Conservation (phyloP, 2,888 invertebrate species). For the Cephalotes varians region DNA sequence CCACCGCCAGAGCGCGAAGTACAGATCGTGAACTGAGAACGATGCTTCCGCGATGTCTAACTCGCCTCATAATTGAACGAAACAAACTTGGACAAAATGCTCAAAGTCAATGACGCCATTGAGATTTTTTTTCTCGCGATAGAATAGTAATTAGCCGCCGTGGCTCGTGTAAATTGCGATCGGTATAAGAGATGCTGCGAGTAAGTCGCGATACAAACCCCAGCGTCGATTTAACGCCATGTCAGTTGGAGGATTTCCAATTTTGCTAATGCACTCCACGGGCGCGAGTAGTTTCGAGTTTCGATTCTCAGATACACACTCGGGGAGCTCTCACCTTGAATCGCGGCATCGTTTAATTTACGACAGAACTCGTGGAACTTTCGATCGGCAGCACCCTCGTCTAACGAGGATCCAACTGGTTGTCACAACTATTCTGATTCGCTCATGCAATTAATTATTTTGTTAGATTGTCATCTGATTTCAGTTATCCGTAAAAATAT, state of each 20-base stretch:
- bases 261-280: conserved; percentile 82
- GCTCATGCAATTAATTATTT: background rate
- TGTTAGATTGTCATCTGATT: background rate
- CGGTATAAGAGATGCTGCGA: conserved; percentile 32
- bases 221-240: conserved; percentile 73
- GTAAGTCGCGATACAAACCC: conserved; percentile 42
- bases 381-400: background rate
- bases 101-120: conserved; percentile 1
- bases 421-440: background rate
- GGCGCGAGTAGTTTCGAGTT: conserved; percentile 65
- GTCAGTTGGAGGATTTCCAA: conserved; percentile 82
- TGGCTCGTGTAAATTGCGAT: conserved; percentile 36
- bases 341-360: conserved; percentile 16
- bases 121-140: conserved; percentile 36
- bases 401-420: background rate
- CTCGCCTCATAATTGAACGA: background rate
- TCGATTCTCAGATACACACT: conserved; percentile 60
- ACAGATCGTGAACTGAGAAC: conserved; percentile 4
- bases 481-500: background rate
- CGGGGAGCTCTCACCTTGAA: conserved; percentile 65
- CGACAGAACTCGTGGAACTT: conserved; percentile 59
- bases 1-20: background rate
- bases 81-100: conserved; percentile 3
- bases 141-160: conserved; percentile 61
- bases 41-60: background rate